Conservation (phyloP, 2,888 invertebrate genomes). For the Hesperia comma region DNA sequence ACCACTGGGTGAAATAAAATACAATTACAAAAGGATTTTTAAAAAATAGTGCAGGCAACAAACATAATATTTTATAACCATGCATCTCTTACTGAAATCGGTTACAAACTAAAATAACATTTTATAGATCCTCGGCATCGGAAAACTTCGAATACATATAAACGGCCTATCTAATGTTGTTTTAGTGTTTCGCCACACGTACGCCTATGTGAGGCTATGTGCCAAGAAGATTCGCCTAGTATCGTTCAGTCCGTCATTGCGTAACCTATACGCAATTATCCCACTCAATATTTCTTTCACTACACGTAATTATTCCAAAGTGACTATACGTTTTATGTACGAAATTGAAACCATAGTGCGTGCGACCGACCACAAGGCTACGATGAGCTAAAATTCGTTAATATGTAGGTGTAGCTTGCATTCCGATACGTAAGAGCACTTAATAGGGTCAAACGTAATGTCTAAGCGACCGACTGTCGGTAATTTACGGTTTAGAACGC, state of each 20-base stretch:
- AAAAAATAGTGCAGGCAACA: too few relatives aligned
- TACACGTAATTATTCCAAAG: constrained; percentile 33
- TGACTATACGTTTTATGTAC: constrained; percentile 20
- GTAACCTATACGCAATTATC: constrained; percentile 24
- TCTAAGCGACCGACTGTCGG: background rate
- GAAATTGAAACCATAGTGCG: constrained; percentile 34
- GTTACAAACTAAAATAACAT: too few relatives aligned
- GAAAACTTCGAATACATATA: background rate
- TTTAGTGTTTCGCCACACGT: constrained; percentile 22
- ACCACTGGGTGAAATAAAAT: too few relatives aligned
- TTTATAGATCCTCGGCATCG: too few relatives aligned
- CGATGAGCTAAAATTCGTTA: constrained; percentile 13
- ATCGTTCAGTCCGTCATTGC: constrained; percentile 10
- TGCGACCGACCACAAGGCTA: constrained; percentile 30
- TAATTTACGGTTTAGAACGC: constrained; percentile 1
- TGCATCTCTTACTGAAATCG: too few relatives aligned
- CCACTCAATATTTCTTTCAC: constrained; percentile 31
- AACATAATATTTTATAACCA: too few relatives aligned
- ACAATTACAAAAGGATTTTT: too few relatives aligned
- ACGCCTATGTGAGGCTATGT: constrained; percentile 15
- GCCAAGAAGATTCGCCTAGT: constrained; percentile 16
- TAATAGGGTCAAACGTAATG: constrained; percentile 12
- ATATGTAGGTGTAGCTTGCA: constrained; percentile 17
- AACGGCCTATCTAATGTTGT: constrained; percentile 5
- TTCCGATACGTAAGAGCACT: constrained; percentile 11